Base-by-base conservation (phyloP, 2,888 invertebrate genomes). In the Imbricaverruca yamaguchii region DNA sequence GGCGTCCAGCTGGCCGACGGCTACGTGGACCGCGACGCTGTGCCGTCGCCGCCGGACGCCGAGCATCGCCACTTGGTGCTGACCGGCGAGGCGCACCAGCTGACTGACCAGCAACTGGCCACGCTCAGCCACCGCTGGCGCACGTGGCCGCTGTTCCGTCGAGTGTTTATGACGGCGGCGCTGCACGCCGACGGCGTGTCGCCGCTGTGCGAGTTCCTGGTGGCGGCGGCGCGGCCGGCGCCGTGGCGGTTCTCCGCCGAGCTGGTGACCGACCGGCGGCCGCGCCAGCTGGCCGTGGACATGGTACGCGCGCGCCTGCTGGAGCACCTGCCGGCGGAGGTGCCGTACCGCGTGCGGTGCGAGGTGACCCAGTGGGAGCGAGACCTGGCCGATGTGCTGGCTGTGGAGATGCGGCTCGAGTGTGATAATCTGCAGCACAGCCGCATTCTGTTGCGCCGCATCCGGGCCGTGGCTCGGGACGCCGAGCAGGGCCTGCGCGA, bases 111-210 rank as follows among this genome's bases (percentile, higher is more conserved):
- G 21, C 55, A 78, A 23, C 78, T 78, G 56, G n/a, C 15, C n/a
- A 13, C 57, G 56, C 57, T 78, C 56, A 23, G n/a, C n/a, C 57
- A 18, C 18, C n/a, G 78, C 56, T 78, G 78, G 78, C 78, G 78
- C 78, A 6, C n/a, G 10, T 78, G 78, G 78, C 78, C 78, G 56
- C 78, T 78, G 23, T 78, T 78, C 57, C 56, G 78, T 56, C 78
- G 57, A 10, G 78, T 78, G 56, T 78, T 78, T 23, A 78, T 55
- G 56, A 78, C 78, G 78, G 21, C 78, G 1, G 78, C 57, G 57
- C 56, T 78, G 55, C 56, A 78, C n/a, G 78, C 23, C 57, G 56
- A 13, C 78, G 78, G 78, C 56, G 78, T 78, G n/a, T 18, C 55
- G 18, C 12, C 10, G 57, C 78, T 78, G 15, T 15, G 56, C 56